Evolutionary conservation across 2,113 vertebrate genomes (phyloP).

Genomic region (Forbesichthys agassizii): DNA sequence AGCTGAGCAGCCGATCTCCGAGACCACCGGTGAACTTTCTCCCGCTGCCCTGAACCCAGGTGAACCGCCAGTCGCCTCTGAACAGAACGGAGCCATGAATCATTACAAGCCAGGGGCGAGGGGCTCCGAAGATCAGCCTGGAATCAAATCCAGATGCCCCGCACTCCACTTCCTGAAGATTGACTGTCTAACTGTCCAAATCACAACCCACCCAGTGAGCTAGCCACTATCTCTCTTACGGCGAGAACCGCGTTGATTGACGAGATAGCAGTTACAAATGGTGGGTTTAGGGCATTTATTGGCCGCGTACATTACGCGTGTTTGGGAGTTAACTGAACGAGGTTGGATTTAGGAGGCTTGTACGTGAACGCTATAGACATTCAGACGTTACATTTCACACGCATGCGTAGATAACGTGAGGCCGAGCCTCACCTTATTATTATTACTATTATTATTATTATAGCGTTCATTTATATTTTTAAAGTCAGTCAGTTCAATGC

Average conservation of each 20-base stretch:
- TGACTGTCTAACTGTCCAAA: slow-evolving; percentile 25
- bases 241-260: slow-evolving; percentile 10
- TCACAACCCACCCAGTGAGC: background rate
- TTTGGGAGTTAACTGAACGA: too few relatives aligned
- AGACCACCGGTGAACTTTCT: slow-evolving; percentile 47
- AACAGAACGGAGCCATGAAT: slow-evolving; percentile 65
- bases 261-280: slow-evolving; percentile 6
- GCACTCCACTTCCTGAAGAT: slow-evolving; percentile 44
- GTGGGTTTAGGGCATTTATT: slow-evolving; percentile 10
- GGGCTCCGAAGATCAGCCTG: slow-evolving; percentile 48
- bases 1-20: slow-evolving; percentile 30
- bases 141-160: slow-evolving; percentile 70
- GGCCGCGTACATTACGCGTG: background rate
- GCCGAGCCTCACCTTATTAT: too few relatives aligned
- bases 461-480: too few relatives aligned
- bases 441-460: too few relatives aligned
- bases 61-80: slow-evolving; percentile 65
- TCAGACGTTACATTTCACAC: too few relatives aligned
- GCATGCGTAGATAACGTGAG: too few relatives aligned
- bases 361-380: too few relatives aligned
- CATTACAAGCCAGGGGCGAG: slow-evolving; percentile 65
- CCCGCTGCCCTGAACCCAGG: slow-evolving; percentile 66
- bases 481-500: background rate
- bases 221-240: slow-evolving; percentile 8
- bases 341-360: too few relatives aligned